Evolutionary conservation across 2,888 invertebrate species (phyloP).

Genomic region (Xanthorhoe designata): DNA sequence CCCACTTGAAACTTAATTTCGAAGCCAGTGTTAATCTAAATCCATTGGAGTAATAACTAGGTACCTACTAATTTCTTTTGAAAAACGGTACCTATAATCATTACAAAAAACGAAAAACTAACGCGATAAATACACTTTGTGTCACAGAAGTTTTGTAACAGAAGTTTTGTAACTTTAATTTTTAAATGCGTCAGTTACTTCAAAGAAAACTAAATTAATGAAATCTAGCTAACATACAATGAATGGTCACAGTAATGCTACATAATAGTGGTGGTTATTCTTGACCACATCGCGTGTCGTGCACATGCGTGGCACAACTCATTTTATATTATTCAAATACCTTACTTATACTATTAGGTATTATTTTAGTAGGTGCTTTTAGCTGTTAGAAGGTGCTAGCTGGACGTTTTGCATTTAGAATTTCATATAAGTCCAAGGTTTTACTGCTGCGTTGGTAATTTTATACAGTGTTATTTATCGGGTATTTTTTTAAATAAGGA

Average conservation of each 20-base stretch:
- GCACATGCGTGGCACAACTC: conserved; percentile 14
- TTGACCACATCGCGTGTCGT: conserved; percentile 30
- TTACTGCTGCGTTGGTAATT: neutral
- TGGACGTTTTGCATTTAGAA: neutral
- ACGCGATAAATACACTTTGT: too few species aligned
- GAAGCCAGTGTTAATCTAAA: too few species aligned
- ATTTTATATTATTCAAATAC: conserved; percentile 30
- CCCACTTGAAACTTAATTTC: too few species aligned
- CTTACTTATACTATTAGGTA: conserved; percentile 24
- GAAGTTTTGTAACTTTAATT: too few species aligned
- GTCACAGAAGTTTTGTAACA: too few species aligned
- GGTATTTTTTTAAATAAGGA: too few species aligned
- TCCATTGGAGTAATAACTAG: too few species aligned
- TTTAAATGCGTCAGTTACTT: too few species aligned
- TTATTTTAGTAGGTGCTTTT: neutral
- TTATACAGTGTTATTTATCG: neutral
- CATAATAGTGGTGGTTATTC: neutral
- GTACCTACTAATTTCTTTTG: too few species aligned
- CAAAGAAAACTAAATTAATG: too few species aligned
- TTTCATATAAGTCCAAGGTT: neutral
- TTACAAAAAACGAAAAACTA: too few species aligned
- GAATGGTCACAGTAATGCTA: neutral
- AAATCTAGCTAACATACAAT: neutral
- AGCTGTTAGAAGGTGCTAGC: neutral
- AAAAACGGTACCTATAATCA: too few species aligned